phyloP scores from a whole-genome alignment of 1,140 invertebrate species.

The Pemphigus obesinymphae region DNA sequence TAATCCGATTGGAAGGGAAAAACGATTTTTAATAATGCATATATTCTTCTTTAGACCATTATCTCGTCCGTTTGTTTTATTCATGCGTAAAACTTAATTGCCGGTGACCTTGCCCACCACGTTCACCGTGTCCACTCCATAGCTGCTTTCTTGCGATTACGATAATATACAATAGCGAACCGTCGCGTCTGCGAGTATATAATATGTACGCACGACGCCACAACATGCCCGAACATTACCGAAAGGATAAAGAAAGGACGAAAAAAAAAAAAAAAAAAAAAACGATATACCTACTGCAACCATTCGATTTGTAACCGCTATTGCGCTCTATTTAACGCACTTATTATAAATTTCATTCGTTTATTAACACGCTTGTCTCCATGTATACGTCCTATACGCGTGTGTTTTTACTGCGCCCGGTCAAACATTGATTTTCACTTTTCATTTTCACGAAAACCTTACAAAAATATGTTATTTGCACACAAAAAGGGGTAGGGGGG shows the following conservation, averaged over 20 bases:
- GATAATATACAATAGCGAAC: not conserved
- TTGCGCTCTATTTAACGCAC: constrained; percentile 38
- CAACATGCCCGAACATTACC: constrained; percentile 14
- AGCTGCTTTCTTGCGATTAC: constrained; percentile 25
- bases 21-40: constrained; percentile 7
- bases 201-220: not conserved
- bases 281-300: not conserved
- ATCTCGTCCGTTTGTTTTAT: constrained; percentile 20
- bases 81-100: constrained; percentile 34
- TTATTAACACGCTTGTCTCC: constrained; percentile 14
- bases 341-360: constrained; percentile 16
- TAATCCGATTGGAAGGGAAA: constrained; percentile 11
- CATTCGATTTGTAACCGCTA: constrained; percentile 18
- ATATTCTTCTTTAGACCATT: constrained; percentile 19
- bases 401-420: not conserved
- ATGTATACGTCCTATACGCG: too few relatives aligned
- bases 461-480: not conserved
- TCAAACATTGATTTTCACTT: constrained; percentile 31
- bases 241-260: constrained; percentile 8
- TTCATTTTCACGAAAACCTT: constrained; percentile 25
- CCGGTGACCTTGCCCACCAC: constrained; percentile 26
- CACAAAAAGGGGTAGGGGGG: not conserved
- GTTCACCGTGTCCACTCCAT: not conserved
- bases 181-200: not conserved
- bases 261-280: not conserved